Evolutionary conservation across 2,888 invertebrate genomes (phyloP), one percentile per base, ranked within the genome.

Genomic region (Disparrhopalites patrizii): DNA sequence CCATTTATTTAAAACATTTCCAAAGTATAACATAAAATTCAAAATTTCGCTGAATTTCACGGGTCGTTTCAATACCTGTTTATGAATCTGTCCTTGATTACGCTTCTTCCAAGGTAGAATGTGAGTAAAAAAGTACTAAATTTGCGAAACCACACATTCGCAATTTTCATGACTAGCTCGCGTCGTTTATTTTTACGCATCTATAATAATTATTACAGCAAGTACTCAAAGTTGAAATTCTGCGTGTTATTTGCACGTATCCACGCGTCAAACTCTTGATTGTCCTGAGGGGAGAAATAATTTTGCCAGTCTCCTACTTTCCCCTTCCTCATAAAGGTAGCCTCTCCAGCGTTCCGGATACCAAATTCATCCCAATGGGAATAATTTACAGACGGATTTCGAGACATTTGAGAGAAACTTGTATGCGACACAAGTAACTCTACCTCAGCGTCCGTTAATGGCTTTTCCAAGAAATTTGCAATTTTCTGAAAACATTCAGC

Each of bases 351-450:
- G 47, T 79, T 78, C 52, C 77, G 72, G 18, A 81, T 74, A 8
- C 80, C 81, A 18, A 78, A 69, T 15, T 78, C 78, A 66, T 80
- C 79, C 78, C 80, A 80, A 69, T 81, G 79, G 23, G 66, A 58
- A 30, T 74, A 74, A 40, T 74, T 74, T 4, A 71, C 79, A 56
- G 78, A 77, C 15, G 79, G 77, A 76, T 83, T 83, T 7, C 71
- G 63, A 64, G 79, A 77, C 83, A 83, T 83, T 43, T 75, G 76
- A 13, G 77, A 70, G 74, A 83, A 83, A 38, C 78, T 78, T 65
- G 81, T 82, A 73, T 81, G 80, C 2, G 77, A 67, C 13, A 77
- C 78, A 18, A 83, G 77, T 73, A 27, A 75, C 67, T 43, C 61
- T 2, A 76, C 62, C 18, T 76, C 72, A n/a, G 72, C 72, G 13